A percentile compares a stretch with the other conserved stretches of the same genome.
phyloP scores from a whole-genome alignment of 1,140 invertebrate species.

The Cecropterus lyciades region DNA sequence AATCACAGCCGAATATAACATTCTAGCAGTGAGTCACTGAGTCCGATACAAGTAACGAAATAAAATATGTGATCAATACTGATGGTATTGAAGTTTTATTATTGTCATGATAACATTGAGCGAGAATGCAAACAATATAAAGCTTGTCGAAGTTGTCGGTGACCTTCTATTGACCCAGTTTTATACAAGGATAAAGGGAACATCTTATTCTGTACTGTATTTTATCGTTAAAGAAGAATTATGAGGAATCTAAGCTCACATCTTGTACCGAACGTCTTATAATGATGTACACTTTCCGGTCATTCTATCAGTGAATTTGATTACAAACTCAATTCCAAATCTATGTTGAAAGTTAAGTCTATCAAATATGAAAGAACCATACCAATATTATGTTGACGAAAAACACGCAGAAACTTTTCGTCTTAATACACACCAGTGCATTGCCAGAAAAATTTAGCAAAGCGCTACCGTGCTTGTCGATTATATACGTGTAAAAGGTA shows the following conservation, averaged over 20 bases:
- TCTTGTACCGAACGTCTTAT: constrained; percentile 7
- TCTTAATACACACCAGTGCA: too few species aligned
- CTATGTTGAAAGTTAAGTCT: too few species aligned
- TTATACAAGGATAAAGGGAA: constrained; percentile 36
- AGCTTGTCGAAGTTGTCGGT: constrained; percentile 35
- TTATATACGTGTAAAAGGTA: too few species aligned
- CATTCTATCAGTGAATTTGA: too few species aligned
- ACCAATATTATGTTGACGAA: too few species aligned
- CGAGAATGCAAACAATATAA: constrained; percentile 25
- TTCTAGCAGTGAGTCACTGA: not conserved
- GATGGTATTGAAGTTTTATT: constrained; percentile 5
- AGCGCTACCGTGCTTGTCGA: too few species aligned
- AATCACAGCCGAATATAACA: not conserved
- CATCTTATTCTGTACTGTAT: constrained; percentile 18
- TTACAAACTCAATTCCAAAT: too few species aligned
- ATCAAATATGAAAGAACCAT: too few species aligned
- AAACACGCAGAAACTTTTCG: too few species aligned
- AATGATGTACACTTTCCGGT: not conserved
- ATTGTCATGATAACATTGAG: constrained; percentile 7
- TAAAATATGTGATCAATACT: not conserved
- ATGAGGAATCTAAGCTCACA: not conserved
- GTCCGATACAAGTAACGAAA: not conserved
- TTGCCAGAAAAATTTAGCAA: too few species aligned
- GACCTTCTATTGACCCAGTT: constrained; percentile 41
- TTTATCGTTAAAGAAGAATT: not conserved